phyloP scores from a whole-genome alignment of 1,140 invertebrate species.

The Elysia chlorotica region DNA sequence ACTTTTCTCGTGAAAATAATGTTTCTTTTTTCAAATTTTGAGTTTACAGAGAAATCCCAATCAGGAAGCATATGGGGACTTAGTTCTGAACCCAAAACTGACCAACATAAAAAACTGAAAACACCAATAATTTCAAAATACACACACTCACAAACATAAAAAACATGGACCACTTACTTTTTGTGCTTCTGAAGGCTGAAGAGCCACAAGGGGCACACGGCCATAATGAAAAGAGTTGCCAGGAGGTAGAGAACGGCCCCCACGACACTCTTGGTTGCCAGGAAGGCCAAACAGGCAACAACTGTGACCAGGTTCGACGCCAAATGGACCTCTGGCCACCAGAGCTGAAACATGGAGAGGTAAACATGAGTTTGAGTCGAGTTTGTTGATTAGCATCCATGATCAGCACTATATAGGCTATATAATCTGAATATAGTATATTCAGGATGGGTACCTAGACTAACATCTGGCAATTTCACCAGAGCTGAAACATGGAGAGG shows the following conservation, averaged over 20 bases:
- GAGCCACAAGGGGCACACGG: slow-evolving; percentile 78
- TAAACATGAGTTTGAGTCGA: background rate
- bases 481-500: too few species aligned
- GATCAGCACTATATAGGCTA: too few species aligned
- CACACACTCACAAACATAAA: background rate
- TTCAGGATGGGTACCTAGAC: background rate
- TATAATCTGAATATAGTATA: background rate
- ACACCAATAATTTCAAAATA: slow-evolving; percentile 3
- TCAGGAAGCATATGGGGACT: background rate
- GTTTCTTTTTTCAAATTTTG: background rate
- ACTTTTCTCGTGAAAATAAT: background rate
- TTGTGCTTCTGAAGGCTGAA: slow-evolving; percentile 83
- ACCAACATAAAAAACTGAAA: background rate
- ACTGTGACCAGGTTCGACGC: slow-evolving; percentile 43
- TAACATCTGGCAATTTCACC: too few species aligned
- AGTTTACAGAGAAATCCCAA: background rate
- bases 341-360: background rate
- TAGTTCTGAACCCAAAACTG: background rate
- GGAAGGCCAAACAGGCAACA: slow-evolving; percentile 28
- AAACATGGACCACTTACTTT: slow-evolving; percentile 64
- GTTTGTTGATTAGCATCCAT: too few species aligned
- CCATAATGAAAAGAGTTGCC: slow-evolving; percentile 62
- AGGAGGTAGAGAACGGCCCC: slow-evolving; percentile 64
- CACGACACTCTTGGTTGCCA: slow-evolving; percentile 64
- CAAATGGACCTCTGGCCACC: slow-evolving; percentile 44